Evolutionary conservation across 2,797 vertebrate species (phyloP), one percentile per base, ranked within the genome.

Genomic region (Antennarius maculatus): DNA sequence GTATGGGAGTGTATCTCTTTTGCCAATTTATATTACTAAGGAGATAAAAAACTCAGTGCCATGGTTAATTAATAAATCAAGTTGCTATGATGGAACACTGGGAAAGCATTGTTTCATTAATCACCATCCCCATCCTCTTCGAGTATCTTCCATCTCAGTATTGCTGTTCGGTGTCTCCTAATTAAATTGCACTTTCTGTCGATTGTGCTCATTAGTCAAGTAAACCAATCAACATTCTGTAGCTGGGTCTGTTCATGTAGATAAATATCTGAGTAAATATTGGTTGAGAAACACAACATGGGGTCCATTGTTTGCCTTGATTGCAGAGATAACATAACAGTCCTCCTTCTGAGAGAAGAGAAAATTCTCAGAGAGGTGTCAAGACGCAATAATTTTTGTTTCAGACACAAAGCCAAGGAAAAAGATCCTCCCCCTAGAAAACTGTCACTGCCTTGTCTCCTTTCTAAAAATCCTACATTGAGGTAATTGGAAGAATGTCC

Each of bases 141-240:
- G 72, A 60, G 81, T 84, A 86, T 90, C 88, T 90, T 88, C 86
- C 69, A 87, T 90, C 88, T 89, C 80, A 5, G 66, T 73, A 39
- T 79, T 58, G 75, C 76, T 23, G 53, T 81, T 80, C 68, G 17
- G 46, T 31, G 57, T 73, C 67, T 76, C 69, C 71, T 89, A 91
- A 92, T 91, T 91, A 89, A 91, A 87, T 89, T 87, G 85, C 84
- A 82, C 79, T 88, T 87, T 86, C 77, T 87, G 85, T 84, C 80
- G 65, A 88, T 88, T 74, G 86, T 54, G 74, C 79, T 91, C 86
- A 89, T 91, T 89, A 90, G 74, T 90, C 86, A 88, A 67, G 76
- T 81, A 87, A 87, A 84, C 81, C 87, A 91, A 91, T 89, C 86
- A 88, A 80, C 48, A 23, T 42, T 71, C 79, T 29, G 77, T 85